phyloP scores from a whole-genome alignment of 1,140 invertebrate genomes.

The Achatina immaculata region DNA sequence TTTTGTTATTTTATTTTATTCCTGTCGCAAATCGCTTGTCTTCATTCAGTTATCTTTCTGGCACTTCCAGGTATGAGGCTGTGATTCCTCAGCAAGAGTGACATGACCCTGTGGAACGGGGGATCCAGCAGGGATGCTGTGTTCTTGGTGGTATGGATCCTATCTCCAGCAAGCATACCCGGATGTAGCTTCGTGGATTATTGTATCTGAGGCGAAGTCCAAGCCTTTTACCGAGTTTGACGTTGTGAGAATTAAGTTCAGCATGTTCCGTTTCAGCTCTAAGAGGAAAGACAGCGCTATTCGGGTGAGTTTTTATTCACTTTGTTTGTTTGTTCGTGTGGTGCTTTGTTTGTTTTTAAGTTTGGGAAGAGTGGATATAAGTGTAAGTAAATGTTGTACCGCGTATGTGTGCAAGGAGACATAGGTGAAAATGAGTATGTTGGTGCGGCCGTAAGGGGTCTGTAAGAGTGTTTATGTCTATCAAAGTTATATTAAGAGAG shows the following conservation, averaged over 20 bases:
- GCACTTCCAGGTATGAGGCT: background rate
- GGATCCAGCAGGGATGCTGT: constrained; percentile 10
- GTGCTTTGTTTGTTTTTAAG: too few species aligned
- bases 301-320: background rate
- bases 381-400: too few species aligned
- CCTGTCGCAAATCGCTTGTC: too few species aligned
- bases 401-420: too few species aligned
- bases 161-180: background rate
- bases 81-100: background rate
- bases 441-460: too few species aligned
- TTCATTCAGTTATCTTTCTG: too few species aligned
- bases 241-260: background rate
- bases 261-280: background rate
- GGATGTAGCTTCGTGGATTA: background rate
- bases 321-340: too few species aligned
- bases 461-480: too few species aligned
- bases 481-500: too few species aligned
- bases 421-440: too few species aligned
- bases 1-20: too few species aligned
- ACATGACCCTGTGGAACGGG: background rate
- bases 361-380: too few species aligned
- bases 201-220: background rate
- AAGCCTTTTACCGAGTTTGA: background rate
- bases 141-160: background rate
- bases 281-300: constrained; percentile 13